phyloP scores from a whole-genome alignment of 2,888 invertebrate genomes.

The Epirrita christyi region DNA sequence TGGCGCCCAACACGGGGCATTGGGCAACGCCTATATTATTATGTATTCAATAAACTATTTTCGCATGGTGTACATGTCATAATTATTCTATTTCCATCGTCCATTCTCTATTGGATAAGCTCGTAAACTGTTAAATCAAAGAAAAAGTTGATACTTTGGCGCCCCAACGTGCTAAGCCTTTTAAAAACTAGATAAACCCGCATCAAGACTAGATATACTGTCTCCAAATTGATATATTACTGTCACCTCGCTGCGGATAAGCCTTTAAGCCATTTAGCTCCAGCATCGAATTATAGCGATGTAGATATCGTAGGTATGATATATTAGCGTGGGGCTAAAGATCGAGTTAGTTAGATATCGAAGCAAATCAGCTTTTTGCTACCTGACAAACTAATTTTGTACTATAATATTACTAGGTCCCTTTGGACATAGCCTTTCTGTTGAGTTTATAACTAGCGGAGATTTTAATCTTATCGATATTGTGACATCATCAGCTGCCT shows the following conservation, averaged over 20 bases:
- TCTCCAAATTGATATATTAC: slow-evolving; percentile 17
- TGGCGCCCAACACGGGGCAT: too few species aligned
- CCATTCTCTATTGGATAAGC: too few species aligned
- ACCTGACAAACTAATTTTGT: slow-evolving; percentile 4
- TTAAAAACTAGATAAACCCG: slow-evolving; percentile 7
- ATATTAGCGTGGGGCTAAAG: slow-evolving; percentile 20
- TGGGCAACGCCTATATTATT: too few species aligned
- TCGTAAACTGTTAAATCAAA: too few species aligned
- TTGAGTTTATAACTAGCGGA: background rate
- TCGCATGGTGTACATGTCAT: too few species aligned
- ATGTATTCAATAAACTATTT: too few species aligned
- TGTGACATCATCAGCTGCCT: too few species aligned
- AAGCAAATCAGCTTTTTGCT: slow-evolving; percentile 9
- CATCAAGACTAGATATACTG: slow-evolving; percentile 2
- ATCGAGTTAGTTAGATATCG: slow-evolving; percentile 4
- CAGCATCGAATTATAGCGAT: slow-evolving; percentile 22
- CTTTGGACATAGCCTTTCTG: background rate
- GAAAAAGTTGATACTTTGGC: too few species aligned
- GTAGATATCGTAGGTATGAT: slow-evolving; percentile 17
- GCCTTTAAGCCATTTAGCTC: slow-evolving; percentile 24
- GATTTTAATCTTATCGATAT: too few species aligned
- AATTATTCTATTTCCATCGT: too few species aligned
- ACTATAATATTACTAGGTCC: background rate
- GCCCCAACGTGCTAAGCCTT: slow-evolving; percentile 8
- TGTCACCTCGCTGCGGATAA: slow-evolving; percentile 20